Evolutionary conservation across 2,113 vertebrate genomes (phyloP), one percentile per base, ranked within the genome.

Genomic region (Pagrus major): DNA sequence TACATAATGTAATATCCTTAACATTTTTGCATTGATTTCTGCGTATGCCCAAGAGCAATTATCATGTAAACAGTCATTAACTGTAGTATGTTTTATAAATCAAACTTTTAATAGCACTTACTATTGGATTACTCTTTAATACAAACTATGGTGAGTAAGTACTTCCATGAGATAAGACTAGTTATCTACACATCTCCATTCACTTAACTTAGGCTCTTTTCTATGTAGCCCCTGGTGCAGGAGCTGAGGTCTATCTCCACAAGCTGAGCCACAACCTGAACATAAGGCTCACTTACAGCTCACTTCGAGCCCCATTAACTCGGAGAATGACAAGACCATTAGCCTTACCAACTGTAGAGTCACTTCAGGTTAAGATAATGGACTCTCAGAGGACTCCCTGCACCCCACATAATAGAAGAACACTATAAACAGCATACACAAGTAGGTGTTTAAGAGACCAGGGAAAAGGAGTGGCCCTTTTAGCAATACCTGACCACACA

Each of bases 281-380:
- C 25, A 55, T 41, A 33, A 7, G 25, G 46, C 59, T 60, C 56
- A 23, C 46, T 78, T 59, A 47, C 39, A 46, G 31, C 51, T 66
- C 9, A 4, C 71, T 58, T 71, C 11, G 3, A 41, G 68, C 37
- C 25, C 67, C 71, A 73, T 66, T 83, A 61, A 21, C 54, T 72
- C 61, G 39, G 41, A 72, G 67, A 59, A 39, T 72, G 58, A 54
- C 56, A n/a, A 8, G 35, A 20, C 78, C 27, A 72, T 88, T 81
- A 79, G 33, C 58, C 54, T 54, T 15, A 21, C 47, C 41, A 16
- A 10, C 59, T 52, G 49, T 29, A 59, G 33, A 70, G 47, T 82
- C 41, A 39, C 23, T 72, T 15, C 66, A 42, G 56, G 67, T 47
- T 71, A 61, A 27, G 44, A 39, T 80, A 71, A 81, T 75, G 33